phyloP scores from a whole-genome alignment of 2,113 vertebrate genomes.

The Myotis brandtii region DNA sequence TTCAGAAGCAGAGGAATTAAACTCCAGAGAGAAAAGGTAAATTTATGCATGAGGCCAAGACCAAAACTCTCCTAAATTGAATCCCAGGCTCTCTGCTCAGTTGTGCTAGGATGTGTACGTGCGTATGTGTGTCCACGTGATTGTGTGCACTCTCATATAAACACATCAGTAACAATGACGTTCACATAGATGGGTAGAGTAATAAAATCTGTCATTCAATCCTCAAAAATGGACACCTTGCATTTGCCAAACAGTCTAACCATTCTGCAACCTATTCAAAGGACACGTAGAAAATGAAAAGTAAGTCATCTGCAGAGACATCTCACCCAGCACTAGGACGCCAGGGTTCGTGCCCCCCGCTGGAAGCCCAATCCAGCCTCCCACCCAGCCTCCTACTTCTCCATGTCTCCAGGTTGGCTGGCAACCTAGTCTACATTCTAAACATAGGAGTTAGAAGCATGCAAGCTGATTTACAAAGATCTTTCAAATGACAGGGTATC shows the following conservation, averaged over 20 bases:
- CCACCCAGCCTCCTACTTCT: neutral
- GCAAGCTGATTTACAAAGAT: conserved; percentile 38
- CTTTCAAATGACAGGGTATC: conserved; percentile 59
- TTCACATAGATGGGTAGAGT: neutral
- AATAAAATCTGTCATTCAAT: neutral
- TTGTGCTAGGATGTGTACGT: too few relatives aligned
- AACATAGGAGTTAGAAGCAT: conserved; percentile 8
- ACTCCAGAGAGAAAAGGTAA: neutral
- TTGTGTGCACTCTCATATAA: neutral
- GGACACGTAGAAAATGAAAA: neutral
- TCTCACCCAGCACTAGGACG: neutral
- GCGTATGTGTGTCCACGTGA: neutral
- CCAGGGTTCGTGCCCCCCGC: accelerated
- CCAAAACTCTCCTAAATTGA: neutral
- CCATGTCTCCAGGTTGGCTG: neutral
- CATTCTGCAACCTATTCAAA: neutral
- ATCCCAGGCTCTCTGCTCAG: neutral
- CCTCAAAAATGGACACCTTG: neutral
- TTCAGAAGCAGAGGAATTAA: neutral
- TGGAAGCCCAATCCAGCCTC: neutral
- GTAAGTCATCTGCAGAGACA: neutral
- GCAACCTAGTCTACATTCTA: neutral
- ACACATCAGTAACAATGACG: neutral
- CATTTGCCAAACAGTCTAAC: neutral
- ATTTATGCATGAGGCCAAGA: neutral